phyloP scores from a whole-genome alignment of 2,888 invertebrate genomes.

The Leuctra nigra region DNA sequence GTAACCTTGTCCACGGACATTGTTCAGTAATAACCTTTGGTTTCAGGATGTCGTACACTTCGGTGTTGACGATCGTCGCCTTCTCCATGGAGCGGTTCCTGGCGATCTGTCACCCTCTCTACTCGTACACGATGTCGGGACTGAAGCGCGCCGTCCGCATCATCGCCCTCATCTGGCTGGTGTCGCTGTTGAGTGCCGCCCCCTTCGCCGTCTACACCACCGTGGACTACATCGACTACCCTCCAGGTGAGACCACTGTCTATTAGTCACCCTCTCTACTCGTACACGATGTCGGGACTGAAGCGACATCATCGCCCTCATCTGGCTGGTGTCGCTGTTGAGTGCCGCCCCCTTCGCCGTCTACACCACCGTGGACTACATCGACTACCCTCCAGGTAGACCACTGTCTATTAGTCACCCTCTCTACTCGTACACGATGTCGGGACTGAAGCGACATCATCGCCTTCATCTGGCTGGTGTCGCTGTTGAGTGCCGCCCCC shows the following conservation, averaged over 20 bases:
- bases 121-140: conserved; percentile 75
- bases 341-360: conserved; percentile 72
- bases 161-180: conserved; percentile 68
- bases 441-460: conserved; percentile 76
- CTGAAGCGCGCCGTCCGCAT: conserved; percentile 73
- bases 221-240: conserved; percentile 68
- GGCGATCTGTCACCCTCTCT: conserved; percentile 85
- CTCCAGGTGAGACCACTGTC: conserved; percentile 61
- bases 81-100: conserved; percentile 87
- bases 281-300: conserved; percentile 76
- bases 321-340: conserved; percentile 70
- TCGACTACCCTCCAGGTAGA: conserved; percentile 65
- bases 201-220: conserved; percentile 71
- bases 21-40: too few species aligned
- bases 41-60: conserved; percentile 79
- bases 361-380: conserved; percentile 66
- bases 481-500: conserved; percentile 67
- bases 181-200: conserved; percentile 65
- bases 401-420: conserved; percentile 90
- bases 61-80: conserved; percentile 84
- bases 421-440: conserved; percentile 72
- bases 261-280: conserved; percentile 80
- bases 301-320: conserved; percentile 67
- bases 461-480: conserved; percentile 65
- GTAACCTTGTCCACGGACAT: too few species aligned